Conservation (phyloP, 2,888 invertebrate genomes). For the Graphium colonna region DNA sequence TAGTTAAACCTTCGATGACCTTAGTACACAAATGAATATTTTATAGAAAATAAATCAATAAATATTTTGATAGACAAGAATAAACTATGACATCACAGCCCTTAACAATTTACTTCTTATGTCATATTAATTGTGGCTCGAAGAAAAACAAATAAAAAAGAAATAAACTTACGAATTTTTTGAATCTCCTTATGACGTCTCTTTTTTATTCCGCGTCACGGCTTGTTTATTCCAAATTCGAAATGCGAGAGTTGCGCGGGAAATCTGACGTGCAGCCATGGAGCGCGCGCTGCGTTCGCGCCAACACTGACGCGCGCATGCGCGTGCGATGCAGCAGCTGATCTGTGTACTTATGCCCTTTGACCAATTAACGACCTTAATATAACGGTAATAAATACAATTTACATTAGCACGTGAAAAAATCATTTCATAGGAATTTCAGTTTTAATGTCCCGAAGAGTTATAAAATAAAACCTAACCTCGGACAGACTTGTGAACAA, state of each 20-base stretch:
- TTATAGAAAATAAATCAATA: not conserved
- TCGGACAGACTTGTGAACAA: slow-evolving; percentile 4
- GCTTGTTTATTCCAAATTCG: slow-evolving; percentile 23
- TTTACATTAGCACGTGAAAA: not conserved
- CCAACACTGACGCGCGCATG: slow-evolving; percentile 61
- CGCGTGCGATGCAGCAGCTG: slow-evolving; percentile 50
- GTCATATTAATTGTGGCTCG: too few relatives aligned
- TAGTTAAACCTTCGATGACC: too few relatives aligned
- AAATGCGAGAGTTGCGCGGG: slow-evolving; percentile 34
- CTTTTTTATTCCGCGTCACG: not conserved
- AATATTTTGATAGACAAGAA: not conserved
- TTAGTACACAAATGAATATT: not conserved
- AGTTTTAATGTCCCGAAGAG: not conserved
- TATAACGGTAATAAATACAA: slow-evolving; percentile 24
- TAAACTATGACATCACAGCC: too few relatives aligned
- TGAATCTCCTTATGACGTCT: too few relatives aligned
- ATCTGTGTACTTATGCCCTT: slow-evolving; percentile 39
- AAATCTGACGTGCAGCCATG: slow-evolving; percentile 34
- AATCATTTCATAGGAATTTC: slow-evolving; percentile 13
- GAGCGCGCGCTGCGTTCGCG: slow-evolving; percentile 53
- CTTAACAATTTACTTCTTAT: too few relatives aligned
- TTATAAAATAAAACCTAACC: slow-evolving; percentile 8
- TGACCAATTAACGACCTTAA: slow-evolving; percentile 35
- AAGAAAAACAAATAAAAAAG: too few relatives aligned
- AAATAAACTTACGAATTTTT: too few relatives aligned